A percentile compares a stretch with the other conserved stretches of the same genome.
phyloP scores from a whole-genome alignment of 1,140 invertebrate genomes.

The Cylas formicarius region DNA sequence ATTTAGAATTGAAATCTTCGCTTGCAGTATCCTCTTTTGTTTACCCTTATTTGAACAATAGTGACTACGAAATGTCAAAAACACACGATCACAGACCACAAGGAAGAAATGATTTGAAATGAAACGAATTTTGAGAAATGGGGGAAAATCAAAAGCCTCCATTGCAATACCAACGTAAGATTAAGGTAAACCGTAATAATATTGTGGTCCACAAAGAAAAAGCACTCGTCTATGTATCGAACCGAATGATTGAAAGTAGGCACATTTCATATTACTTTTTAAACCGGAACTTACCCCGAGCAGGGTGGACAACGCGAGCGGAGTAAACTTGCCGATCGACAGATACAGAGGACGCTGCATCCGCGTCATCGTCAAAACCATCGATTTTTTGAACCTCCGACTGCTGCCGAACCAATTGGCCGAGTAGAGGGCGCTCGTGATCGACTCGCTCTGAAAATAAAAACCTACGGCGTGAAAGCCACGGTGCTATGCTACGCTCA shows the following conservation, averaged over 20 bases:
- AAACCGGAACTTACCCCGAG: constrained; percentile 27
- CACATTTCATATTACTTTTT: constrained; percentile 1
- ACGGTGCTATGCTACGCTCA: constrained; percentile 18
- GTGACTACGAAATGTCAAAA: background rate
- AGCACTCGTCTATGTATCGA: too few species aligned
- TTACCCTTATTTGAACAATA: too few species aligned
- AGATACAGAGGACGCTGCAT: constrained; percentile 32
- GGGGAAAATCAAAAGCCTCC: constrained; percentile 2
- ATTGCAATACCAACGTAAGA: too few species aligned
- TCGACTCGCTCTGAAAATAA: constrained; percentile 28
- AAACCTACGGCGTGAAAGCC: constrained; percentile 8
- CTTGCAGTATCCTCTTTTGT: too few species aligned
- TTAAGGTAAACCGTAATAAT: too few species aligned
- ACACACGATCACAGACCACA: background rate
- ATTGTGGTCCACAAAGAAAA: too few species aligned
- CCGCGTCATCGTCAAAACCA: constrained; percentile 31
- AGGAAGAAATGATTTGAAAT: too few species aligned
- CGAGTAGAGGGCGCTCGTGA: constrained; percentile 26
- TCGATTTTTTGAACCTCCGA: constrained; percentile 28
- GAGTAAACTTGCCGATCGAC: constrained; percentile 36
- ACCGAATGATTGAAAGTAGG: constrained; percentile 1
- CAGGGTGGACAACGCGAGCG: constrained; percentile 31
- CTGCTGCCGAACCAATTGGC: constrained; percentile 32
- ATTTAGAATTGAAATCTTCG: too few species aligned
- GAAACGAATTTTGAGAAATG: background rate